These are phyloP conservation scores for Ceratotherium simum DNA, from an alignment of 2,113 vertebrate species.

Conservation along the genomic window DNA sequence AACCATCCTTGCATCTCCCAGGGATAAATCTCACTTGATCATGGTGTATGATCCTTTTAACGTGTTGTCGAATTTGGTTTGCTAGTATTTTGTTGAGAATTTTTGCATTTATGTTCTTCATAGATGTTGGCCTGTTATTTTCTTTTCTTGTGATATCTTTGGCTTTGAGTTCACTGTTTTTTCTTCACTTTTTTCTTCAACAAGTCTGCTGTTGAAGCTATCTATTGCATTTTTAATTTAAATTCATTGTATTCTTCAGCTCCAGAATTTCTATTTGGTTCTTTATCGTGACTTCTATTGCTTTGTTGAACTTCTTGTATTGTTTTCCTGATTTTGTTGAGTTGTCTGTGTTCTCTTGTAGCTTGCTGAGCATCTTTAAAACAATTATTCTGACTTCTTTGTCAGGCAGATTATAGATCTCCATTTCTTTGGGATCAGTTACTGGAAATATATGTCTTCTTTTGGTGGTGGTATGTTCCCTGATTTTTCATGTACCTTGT, in stretches of 20 bases:
- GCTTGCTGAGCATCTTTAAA: not conserved
- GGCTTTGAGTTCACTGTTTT: not conserved
- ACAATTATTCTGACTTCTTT: not conserved
- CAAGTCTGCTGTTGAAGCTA: not conserved
- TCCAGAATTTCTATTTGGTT: not conserved
- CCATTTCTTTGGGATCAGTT: not conserved
- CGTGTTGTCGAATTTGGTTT: not conserved
- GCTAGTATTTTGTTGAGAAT: not conserved
- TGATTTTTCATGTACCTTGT: not conserved
- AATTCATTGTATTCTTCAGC: not conserved
- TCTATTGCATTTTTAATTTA: not conserved
- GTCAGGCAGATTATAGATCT: not conserved
- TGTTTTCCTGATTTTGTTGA: not conserved
- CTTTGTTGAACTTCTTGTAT: not conserved
- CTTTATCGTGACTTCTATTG: not conserved
- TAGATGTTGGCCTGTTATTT: not conserved
- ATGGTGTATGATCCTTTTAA: not conserved
- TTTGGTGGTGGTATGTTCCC: not conserved
- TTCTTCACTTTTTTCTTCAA: not conserved
- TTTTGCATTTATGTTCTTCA: not conserved
- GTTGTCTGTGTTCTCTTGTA: not conserved
- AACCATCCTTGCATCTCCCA: not conserved
- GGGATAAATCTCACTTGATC: not conserved
- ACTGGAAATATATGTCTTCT: not conserved
- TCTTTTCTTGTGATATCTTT: not conserved